Percentiles rank a stretch among this genome's conserved stretches.
Conservation (phyloP, 2,797 vertebrate genomes). For the Lycodopsis pacificus region DNA sequence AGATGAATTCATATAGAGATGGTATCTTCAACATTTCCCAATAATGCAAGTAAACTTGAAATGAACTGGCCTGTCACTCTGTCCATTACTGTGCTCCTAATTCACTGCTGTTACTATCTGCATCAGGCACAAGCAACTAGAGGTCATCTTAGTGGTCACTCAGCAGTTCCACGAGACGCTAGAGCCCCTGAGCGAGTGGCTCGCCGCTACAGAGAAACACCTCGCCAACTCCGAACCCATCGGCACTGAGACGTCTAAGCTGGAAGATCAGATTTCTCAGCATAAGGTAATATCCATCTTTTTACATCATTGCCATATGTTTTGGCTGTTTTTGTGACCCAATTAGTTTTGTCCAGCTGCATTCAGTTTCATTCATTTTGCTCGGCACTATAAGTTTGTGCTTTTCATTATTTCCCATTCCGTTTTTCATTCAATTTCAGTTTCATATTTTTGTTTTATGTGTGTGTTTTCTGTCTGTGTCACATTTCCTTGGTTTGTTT, state of each 20-base stretch:
- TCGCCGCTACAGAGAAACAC: conserved; percentile 89
- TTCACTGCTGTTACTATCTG: conserved; percentile 9
- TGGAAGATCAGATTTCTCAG: conserved; percentile 94
- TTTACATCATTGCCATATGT: conserved; percentile 8
- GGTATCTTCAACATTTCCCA: neutral
- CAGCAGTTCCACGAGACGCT: conserved; percentile 96
- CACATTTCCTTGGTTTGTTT: conserved; percentile 67
- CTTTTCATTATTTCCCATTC: conserved; percentile 62
- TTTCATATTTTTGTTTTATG: conserved; percentile 62
- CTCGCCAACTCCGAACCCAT: conserved; percentile 93
- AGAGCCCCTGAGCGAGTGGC: conserved; percentile 94
- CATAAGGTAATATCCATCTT: conserved; percentile 88
- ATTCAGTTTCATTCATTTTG: conserved; percentile 42
- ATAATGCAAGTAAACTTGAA: neutral
- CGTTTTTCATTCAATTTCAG: conserved; percentile 73
- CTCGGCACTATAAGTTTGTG: conserved; percentile 43
- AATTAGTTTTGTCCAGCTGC: conserved; percentile 11
- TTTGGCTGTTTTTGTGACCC: conserved; percentile 18
- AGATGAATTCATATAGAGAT: neutral
- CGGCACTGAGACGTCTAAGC: conserved; percentile 92
- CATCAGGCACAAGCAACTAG: conserved; percentile 92
- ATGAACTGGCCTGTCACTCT: neutral
- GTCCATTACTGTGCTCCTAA: neutral
- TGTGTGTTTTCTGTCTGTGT: conserved; percentile 63
- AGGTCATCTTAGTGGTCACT: conserved; percentile 93